Evolutionary conservation across 2,113 vertebrate species (phyloP).

Genomic region (Oryzias celebensis): DNA sequence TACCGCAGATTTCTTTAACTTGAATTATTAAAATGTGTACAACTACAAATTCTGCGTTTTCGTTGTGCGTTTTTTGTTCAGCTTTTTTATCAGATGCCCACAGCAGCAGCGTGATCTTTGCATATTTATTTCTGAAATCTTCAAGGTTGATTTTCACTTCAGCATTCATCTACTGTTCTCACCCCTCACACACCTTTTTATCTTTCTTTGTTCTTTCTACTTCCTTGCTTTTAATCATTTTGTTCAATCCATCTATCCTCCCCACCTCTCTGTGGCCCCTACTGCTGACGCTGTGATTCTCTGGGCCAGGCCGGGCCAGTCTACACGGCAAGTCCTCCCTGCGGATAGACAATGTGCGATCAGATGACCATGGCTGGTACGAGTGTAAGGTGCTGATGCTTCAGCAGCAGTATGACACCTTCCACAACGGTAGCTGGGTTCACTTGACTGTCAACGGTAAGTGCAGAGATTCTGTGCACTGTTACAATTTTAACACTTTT

Average conservation of each 20-base stretch:
- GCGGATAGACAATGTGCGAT: slow-evolving; percentile 91
- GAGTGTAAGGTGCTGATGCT: slow-evolving; percentile 97
- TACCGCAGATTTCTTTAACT: no score
- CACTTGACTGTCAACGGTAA: slow-evolving; percentile 96
- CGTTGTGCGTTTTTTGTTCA: no score
- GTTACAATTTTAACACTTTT: no score
- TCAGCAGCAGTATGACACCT: slow-evolving; percentile 97
- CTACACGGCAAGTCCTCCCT: slow-evolving; percentile 95
- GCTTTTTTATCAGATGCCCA: neutral
- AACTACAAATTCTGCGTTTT: no score
- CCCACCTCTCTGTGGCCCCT: slow-evolving; percentile 10
- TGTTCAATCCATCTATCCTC: slow-evolving; percentile 19
- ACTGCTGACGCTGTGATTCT: slow-evolving; percentile 12
- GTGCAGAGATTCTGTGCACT: slow-evolving; percentile 22
- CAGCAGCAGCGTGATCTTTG: slow-evolving; percentile 12
- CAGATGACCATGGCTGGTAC: slow-evolving; percentile 98
- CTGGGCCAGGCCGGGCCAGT: slow-evolving; percentile 86
- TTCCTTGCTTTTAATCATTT: slow-evolving; percentile 26
- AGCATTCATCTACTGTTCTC: neutral
- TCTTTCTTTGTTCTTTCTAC: slow-evolving; percentile 1
- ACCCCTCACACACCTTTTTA: slow-evolving; percentile 14
- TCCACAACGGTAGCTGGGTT: slow-evolving; percentile 99
- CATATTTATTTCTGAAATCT: slow-evolving; percentile 18
- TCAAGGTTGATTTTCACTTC: neutral
- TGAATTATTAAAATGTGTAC: no score